phyloP scores from a whole-genome alignment of 2,113 vertebrate genomes.

The Pteruthius melanotis region DNA sequence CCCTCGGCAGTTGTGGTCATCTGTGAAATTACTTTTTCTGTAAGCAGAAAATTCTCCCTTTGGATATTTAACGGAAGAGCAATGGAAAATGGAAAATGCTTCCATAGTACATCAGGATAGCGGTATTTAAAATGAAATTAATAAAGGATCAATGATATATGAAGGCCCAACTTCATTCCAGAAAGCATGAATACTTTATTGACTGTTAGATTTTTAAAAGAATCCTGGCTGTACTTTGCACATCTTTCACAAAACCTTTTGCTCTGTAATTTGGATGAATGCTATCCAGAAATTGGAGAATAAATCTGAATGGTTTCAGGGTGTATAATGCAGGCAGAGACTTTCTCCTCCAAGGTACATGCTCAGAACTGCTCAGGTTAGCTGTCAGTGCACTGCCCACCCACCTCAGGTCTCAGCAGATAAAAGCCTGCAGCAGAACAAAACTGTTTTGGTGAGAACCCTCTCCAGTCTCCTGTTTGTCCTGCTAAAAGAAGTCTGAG shows the following conservation, averaged over 20 bases:
- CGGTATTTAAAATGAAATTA: constrained; percentile 54
- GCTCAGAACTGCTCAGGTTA: neutral
- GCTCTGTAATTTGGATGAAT: constrained; percentile 22
- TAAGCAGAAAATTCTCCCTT: constrained; percentile 40
- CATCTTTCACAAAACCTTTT: constrained; percentile 20
- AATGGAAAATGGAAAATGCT: constrained; percentile 50
- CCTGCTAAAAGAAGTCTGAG: neutral
- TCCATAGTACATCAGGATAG: constrained; percentile 18
- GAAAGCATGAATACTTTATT: constrained; percentile 49
- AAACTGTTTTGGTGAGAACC: neutral
- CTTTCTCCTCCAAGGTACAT: neutral
- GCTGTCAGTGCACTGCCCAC: neutral
- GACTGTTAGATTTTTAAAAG: constrained; percentile 21
- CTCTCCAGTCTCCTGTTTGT: neutral
- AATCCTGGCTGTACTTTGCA: neutral
- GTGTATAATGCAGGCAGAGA: neutral
- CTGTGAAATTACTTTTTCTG: constrained; percentile 58
- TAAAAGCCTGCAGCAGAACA: neutral
- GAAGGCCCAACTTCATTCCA: constrained; percentile 5
- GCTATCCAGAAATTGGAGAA: neutral
- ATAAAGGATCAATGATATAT: constrained; percentile 57
- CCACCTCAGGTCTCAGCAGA: neutral
- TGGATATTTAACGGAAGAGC: constrained; percentile 36
- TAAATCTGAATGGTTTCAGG: neutral
- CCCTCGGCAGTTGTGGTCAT: constrained; percentile 38